phyloP scores from a whole-genome alignment of 2,797 vertebrate genomes.

The Chaetodon trifasciatus region DNA sequence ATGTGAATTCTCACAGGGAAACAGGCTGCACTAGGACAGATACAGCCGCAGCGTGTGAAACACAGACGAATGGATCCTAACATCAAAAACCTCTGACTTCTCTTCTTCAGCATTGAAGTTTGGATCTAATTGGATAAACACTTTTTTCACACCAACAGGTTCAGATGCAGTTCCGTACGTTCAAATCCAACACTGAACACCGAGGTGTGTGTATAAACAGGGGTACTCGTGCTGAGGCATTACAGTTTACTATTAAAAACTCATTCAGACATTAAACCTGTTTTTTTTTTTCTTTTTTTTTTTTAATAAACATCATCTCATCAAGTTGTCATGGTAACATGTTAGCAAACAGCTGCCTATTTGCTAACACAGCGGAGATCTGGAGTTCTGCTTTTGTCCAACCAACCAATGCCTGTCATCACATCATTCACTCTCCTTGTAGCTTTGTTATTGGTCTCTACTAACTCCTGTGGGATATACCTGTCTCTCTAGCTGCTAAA shows the following conservation, averaged over 20 bases:
- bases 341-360: not conserved
- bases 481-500: not conserved
- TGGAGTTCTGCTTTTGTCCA: not conserved
- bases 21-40: slow-evolving; percentile 16
- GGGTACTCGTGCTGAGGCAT: not conserved
- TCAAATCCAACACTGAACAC: not conserved
- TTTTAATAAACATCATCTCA: not conserved
- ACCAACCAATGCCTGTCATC: not conserved
- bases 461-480: not conserved
- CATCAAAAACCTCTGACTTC: slow-evolving; percentile 2
- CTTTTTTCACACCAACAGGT: not conserved
- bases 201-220: not conserved
- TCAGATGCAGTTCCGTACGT: not conserved
- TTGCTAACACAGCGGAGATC: not conserved
- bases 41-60: slow-evolving; percentile 13
- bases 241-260: not conserved
- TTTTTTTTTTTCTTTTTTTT: not conserved
- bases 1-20: slow-evolving; percentile 27
- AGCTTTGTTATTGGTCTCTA: slow-evolving; percentile 9
- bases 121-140: slow-evolving; percentile 19
- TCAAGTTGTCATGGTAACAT: not conserved
- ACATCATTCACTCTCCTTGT: not conserved
- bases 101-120: slow-evolving; percentile 16
- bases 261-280: not conserved
- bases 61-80: slow-evolving; percentile 21